phyloP scores from a whole-genome alignment of 2,113 vertebrate genomes.

The Catharus fuscescens region DNA sequence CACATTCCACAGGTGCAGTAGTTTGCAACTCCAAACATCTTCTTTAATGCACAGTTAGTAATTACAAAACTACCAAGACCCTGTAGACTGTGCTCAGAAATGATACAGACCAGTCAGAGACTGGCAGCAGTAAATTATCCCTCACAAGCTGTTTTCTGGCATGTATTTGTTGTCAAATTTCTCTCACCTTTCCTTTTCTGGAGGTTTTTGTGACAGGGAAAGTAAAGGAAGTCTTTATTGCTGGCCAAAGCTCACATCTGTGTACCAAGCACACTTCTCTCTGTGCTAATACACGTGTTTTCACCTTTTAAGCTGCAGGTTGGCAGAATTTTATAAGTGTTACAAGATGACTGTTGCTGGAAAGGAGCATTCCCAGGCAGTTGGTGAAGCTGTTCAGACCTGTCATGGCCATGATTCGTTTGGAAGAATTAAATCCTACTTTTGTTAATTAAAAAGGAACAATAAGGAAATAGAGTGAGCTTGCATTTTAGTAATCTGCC shows the following conservation, averaged over 20 bases:
- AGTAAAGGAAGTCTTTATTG: neutral
- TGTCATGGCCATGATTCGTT: neutral
- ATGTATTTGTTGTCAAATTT: neutral
- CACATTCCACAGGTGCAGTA: neutral
- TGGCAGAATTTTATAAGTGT: neutral
- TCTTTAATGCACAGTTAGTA: neutral
- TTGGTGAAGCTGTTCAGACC: neutral
- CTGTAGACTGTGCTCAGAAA: neutral
- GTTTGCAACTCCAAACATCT: neutral
- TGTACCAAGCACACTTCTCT: neutral
- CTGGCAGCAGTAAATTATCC: neutral
- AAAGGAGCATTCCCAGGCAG: neutral
- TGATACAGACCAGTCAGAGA: neutral
- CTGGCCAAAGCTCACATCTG: neutral
- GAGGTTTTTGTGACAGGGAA: neutral
- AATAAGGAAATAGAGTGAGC: neutral
- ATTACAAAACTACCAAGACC: neutral
- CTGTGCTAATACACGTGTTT: rapidly evolving
- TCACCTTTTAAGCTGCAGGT: neutral
- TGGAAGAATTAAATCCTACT: neutral
- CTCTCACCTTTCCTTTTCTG: neutral
- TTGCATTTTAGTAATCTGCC: neutral
- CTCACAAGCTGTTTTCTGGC: neutral
- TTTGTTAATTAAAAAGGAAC: neutral
- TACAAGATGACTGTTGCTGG: neutral